Evolutionary conservation across 2,888 invertebrate genomes (phyloP), one percentile per base, ranked within the genome.

Genomic region (Cosmia trapezina): DNA sequence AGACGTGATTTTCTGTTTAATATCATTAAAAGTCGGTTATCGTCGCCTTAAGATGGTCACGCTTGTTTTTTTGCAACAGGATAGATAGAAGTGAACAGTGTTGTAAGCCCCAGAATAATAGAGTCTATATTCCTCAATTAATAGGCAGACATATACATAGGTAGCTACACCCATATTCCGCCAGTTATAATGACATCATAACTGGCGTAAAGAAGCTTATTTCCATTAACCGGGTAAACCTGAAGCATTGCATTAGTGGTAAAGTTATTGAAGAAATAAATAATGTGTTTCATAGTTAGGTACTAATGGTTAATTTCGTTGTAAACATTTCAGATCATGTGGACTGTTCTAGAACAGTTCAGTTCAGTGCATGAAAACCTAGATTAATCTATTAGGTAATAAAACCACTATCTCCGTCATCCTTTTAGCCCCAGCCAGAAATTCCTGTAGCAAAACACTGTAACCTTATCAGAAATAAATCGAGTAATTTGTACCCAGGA

Each of bases 401-500:
- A 73, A 76, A 22, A 49, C 11, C 4, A 61, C 43, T 33, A 59
- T 37, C 66, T 41, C n/a, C 7, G 7, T 1, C 1, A n/a, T 53
- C 43, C 28, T 6, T 41, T 60, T 53, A 33, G 0, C 33, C 11
- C 8, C 3, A 6, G 43, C 4, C 43, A 7, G 17, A 60, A 49
- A 79, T 59, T 51, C 37, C 17, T 14, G 54, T 61, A 14, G 61
- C 61, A 73, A 65, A 80, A 62, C 41, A 51, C 33, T 56, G 49
- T 19, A 73, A 61, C 65, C 49, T 80, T 80, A 73, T 73, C 73
- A 80, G 56, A 41, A 57, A 61, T 80, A 73, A 66, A 74, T 80
- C 56, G n/a, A 53, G 76, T 80, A 77, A 80, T 77, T 77, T 74
- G 75, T 77, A 33, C 61, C 22, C 77, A 62, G 33, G 70, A 54